Percentiles rank a stretch among this genome's conserved stretches.
These are phyloP conservation scores for Paracentrotus lividus DNA, from an alignment of 53 echinoderm and acorn worm species.

Conservation along the genomic window DNA sequence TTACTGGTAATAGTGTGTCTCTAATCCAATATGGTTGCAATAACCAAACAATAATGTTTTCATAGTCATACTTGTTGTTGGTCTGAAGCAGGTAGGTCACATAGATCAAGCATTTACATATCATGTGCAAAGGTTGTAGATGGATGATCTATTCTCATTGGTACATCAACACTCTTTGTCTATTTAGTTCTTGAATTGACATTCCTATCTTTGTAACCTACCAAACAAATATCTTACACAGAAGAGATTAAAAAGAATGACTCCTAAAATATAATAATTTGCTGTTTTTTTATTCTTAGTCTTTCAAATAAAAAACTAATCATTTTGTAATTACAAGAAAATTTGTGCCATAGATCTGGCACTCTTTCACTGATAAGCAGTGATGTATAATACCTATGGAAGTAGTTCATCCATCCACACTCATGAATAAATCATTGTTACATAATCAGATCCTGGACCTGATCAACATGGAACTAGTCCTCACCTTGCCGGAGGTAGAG, in stretches of 20 bases:
- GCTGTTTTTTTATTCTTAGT: background rate
- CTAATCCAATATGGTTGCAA: too few species aligned
- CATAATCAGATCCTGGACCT: slow-evolving; percentile 66
- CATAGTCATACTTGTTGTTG: background rate
- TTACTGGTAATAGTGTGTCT: background rate
- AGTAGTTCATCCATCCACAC: background rate
- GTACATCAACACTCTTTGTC: background rate
- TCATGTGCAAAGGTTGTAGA: background rate
- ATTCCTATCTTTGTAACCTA: too few species aligned
- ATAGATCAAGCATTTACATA: background rate
- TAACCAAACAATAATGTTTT: too few species aligned
- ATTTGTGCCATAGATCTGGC: background rate
- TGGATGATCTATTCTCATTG: background rate
- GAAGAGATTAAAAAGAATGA: background rate
- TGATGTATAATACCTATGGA: background rate
- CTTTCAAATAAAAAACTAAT: background rate
- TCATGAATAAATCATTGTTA: background rate
- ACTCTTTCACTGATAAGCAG: background rate
- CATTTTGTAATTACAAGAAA: background rate
- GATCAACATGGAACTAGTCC: slow-evolving; percentile 57
- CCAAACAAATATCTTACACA: background rate
- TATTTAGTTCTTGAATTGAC: background rate
- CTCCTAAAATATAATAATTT: background rate
- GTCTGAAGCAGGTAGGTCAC: background rate
- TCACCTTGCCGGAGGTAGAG: slow-evolving; percentile 91